Evolutionary conservation across 2,113 vertebrate species (phyloP), one percentile per base, ranked within the genome.

Genomic region (Triplophysa siluroides): DNA sequence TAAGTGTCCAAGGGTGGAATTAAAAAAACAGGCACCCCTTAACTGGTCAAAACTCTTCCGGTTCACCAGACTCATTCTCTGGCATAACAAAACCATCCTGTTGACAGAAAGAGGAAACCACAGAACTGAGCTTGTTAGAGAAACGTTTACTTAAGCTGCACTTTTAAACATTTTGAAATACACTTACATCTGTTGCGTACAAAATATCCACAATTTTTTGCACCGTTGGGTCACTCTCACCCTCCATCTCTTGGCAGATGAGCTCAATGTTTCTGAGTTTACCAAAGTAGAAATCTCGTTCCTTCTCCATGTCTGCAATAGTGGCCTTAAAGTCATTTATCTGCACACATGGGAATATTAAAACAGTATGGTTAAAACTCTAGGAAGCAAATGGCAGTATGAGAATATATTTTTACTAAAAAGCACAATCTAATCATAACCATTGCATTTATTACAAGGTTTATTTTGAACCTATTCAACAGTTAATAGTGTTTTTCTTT

Each of bases 241-340:
- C 96, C 87, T 98, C 97, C 0, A 97, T 97, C 89, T 99, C 98
- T 90, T 98, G 97, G 88, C 98, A 99, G 84, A 99, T 96, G 83
- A 99, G 87, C 86, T 99, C 98, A 73, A 99, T 99, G 91, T 97
- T 98, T 87, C 98, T 92, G 91, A 99, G 86, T 85, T 99, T 99
- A 29, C 96, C 95, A 18, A 99, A 99, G 90, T 99, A 99, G 95
- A 99, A 99, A 88, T 99, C 96, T 91, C 98, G 95, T 91, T 99
- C 98, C 90, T 99, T 99, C 90, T 99, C 98, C 92, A 99, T 94
- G 85, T 98, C 97, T 87, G 95, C 94, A 12, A 98, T 94, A 11
- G 95, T 97, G 4, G 94, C 89, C 85, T 97, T 98, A 83, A 99
- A 88, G 24, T 92, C 92, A 1, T 95, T 95, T 86, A 99, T 82